Conservation (phyloP, 2,888 invertebrate genomes). For the Amiota minor region DNA sequence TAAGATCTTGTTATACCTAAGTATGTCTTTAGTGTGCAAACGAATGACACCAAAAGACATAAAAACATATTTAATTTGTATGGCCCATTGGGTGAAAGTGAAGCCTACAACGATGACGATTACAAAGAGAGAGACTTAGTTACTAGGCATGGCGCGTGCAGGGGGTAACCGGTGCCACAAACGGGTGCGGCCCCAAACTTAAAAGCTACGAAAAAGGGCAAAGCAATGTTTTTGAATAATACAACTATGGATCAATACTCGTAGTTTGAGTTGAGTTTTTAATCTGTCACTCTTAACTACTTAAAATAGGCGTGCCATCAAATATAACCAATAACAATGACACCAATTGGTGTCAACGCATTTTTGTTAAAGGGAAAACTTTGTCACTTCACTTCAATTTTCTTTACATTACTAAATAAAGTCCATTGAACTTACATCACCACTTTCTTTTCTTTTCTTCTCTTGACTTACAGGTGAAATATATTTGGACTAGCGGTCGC, state of each 20-base stretch:
- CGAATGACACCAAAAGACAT: constrained; percentile 15
- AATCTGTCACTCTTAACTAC: constrained; percentile 37
- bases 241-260: constrained; percentile 22
- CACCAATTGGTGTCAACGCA: constrained; percentile 56
- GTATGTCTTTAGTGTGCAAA: no score
- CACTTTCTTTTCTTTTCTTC: constrained; percentile 1
- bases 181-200: constrained; percentile 58
- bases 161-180: neutral
- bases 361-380: constrained; percentile 48
- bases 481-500: constrained; percentile 93
- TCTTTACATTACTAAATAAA: constrained; percentile 15
- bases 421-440: neutral
- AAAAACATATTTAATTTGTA: constrained; percentile 53
- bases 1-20: no score
- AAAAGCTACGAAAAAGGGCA: constrained; percentile 51
- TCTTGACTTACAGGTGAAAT: constrained; percentile 79
- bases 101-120: constrained; percentile 32
- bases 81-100: constrained; percentile 61
- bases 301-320: constrained; percentile 24
- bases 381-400: constrained; percentile 24
- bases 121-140: constrained; percentile 17
- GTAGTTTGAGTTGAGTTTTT: constrained; percentile 5
- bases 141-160: neutral
- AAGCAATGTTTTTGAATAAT: constrained; percentile 33
- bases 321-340: constrained; percentile 38